Evolutionary conservation across 2,113 vertebrate species (phyloP).

Genomic region (Pandion haliaetus): DNA sequence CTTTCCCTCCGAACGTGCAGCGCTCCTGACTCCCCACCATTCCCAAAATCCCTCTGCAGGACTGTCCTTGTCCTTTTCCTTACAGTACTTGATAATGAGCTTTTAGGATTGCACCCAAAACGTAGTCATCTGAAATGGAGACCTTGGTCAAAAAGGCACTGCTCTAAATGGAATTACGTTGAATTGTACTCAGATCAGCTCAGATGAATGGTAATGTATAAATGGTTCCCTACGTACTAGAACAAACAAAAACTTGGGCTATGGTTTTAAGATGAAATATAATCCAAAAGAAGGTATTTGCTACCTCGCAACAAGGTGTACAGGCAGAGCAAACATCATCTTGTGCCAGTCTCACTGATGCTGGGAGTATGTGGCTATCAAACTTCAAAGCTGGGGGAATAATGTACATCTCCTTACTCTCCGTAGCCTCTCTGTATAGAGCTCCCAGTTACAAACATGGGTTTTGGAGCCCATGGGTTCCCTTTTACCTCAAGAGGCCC

Average conservation of each 20-base stretch:
- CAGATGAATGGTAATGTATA: neutral
- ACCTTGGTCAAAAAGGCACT: neutral
- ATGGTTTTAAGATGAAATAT: neutral
- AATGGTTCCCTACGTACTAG: neutral
- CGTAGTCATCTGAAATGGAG: neutral
- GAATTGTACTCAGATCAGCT: neutral
- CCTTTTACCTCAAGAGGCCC: neutral
- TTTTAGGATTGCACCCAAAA: neutral
- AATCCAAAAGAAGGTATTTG: neutral
- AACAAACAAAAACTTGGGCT: neutral
- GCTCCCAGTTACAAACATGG: neutral
- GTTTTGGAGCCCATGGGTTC: neutral
- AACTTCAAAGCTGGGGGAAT: neutral
- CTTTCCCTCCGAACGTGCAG: neutral
- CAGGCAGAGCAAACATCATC: neutral
- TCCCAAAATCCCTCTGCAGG: neutral
- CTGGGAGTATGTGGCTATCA: neutral
- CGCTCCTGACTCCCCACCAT: rapidly evolving
- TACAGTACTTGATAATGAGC: neutral
- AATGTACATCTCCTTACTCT: neutral
- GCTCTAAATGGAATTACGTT: neutral
- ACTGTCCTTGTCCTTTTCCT: neutral
- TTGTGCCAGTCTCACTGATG: neutral
- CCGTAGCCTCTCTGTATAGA: neutral
- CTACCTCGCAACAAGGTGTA: neutral